Evolutionary conservation across 2,113 vertebrate species (phyloP).

Genomic region (Pygoscelis antarcticus): DNA sequence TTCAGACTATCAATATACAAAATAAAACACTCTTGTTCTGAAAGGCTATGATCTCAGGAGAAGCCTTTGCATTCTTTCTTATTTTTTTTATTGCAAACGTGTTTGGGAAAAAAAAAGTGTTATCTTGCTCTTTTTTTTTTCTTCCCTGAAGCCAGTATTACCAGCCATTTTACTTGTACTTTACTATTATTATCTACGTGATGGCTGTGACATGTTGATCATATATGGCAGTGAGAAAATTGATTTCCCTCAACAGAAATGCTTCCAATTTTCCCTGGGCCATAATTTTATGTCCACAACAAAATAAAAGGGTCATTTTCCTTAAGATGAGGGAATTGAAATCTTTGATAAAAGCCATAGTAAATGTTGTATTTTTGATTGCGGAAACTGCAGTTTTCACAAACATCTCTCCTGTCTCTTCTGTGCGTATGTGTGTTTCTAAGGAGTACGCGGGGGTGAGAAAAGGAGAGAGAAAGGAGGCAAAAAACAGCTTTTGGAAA

Average conservation of each 20-base stretch:
- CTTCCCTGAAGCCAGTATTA: conserved; percentile 74
- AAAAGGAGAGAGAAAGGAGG: not conserved
- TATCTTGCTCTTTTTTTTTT: conserved; percentile 56
- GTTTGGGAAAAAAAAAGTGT: conserved; percentile 18
- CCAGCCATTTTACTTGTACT: conserved; percentile 82
- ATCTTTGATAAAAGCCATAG: conserved; percentile 90
- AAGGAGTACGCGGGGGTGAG: not conserved
- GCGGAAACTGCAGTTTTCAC: conserved; percentile 79
- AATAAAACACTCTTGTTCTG: conserved; percentile 34
- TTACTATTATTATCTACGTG: conserved; percentile 86
- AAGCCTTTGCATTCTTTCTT: conserved; percentile 38
- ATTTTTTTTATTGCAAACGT: conserved; percentile 31
- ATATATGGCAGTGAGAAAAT: conserved; percentile 94
- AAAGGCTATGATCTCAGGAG: conserved; percentile 32
- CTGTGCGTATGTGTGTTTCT: not conserved
- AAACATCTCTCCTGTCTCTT: conserved; percentile 76
- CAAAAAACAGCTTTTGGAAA: conserved; percentile 10
- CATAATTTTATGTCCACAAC: conserved; percentile 99
- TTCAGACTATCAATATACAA: conserved; percentile 59
- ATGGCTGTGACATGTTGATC: conserved; percentile 90
- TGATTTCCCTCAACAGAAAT: conserved; percentile 95
- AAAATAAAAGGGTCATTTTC: conserved; percentile 99
- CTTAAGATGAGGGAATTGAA: conserved; percentile 90
- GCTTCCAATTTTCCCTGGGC: conserved; percentile 96
- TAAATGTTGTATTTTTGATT: conserved; percentile 90